Percentiles rank a stretch among this genome's conserved stretches.
phyloP scores from a whole-genome alignment of 2,797 vertebrate genomes.

The Mycteria americana region DNA sequence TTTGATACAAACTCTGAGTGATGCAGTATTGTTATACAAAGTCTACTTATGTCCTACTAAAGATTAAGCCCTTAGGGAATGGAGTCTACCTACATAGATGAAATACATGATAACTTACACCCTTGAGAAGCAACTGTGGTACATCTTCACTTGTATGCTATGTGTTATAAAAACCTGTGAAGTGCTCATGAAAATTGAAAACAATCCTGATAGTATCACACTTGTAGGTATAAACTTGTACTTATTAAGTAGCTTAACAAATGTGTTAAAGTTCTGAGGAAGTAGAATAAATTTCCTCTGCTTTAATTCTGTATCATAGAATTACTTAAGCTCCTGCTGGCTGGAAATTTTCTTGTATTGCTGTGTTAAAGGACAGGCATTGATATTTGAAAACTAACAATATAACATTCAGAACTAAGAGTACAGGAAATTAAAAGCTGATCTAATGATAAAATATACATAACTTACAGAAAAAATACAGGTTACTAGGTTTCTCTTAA shows the following conservation, averaged over 20 bases:
- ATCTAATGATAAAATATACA: not conserved
- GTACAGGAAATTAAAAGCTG: not conserved
- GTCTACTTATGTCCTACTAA: not conserved
- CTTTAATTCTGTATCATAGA: not conserved
- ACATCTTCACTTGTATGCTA: not conserved
- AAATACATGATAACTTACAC: not conserved
- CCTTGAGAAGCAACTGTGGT: not conserved
- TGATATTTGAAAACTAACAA: not conserved
- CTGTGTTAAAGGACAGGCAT: not conserved
- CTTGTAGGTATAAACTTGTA: not conserved
- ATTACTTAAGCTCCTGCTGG: not conserved
- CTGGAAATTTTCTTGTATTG: not conserved
- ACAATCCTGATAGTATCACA: not conserved
- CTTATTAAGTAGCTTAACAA: not conserved
- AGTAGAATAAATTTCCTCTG: not conserved
- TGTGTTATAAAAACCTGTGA: not conserved
- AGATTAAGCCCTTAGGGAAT: not conserved
- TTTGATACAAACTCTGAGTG: not conserved
- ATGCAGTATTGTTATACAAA: not conserved
- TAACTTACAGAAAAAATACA: not conserved
- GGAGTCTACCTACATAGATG: not conserved
- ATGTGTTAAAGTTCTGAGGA: not conserved
- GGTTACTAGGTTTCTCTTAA: not conserved
- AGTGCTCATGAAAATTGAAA: not conserved
- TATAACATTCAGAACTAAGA: not conserved